A percentile compares a stretch with the other conserved stretches of the same genome.
Conservation (phyloP, 2,113 vertebrate species). For the Bufo gargarizans region DNA sequence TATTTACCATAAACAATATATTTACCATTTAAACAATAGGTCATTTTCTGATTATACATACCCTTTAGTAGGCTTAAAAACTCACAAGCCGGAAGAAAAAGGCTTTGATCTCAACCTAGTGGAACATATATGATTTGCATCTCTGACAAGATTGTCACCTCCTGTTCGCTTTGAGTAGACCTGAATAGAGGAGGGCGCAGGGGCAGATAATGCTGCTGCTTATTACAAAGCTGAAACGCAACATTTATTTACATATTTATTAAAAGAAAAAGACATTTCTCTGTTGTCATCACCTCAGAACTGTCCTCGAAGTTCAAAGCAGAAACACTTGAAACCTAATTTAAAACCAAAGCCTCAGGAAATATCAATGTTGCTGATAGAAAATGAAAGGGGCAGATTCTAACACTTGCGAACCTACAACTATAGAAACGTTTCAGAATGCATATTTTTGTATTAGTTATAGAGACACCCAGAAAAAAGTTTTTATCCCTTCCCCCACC, state of each 20-base stretch:
- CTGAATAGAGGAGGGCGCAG: neutral
- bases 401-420: neutral
- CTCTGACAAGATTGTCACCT: conserved; percentile 51
- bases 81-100: conserved; percentile 3
- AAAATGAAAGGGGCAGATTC: neutral
- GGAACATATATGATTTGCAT: conserved; percentile 22
- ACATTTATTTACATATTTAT: conserved; percentile 55
- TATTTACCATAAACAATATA: too few species aligned
- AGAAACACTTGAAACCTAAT: conserved; percentile 25
- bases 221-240: conserved; percentile 13
- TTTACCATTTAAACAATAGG: too few species aligned
- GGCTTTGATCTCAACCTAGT: conserved; percentile 29
- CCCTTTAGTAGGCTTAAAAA: too few species aligned
- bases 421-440: neutral
- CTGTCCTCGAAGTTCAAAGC: conserved; percentile 44
- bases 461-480: too few species aligned
- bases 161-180: conserved; percentile 30
- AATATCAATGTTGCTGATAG: neutral
- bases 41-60: too few species aligned
- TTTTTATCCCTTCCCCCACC: too few species aligned
- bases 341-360: neutral
- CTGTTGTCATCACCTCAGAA: conserved; percentile 9
- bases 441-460: neutral
- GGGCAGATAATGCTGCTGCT: neutral
- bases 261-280: conserved; percentile 34